Evolutionary conservation across 2,888 invertebrate genomes (phyloP), one percentile per base, ranked within the genome.

Genomic region (Eutolmus rufibarbis): DNA sequence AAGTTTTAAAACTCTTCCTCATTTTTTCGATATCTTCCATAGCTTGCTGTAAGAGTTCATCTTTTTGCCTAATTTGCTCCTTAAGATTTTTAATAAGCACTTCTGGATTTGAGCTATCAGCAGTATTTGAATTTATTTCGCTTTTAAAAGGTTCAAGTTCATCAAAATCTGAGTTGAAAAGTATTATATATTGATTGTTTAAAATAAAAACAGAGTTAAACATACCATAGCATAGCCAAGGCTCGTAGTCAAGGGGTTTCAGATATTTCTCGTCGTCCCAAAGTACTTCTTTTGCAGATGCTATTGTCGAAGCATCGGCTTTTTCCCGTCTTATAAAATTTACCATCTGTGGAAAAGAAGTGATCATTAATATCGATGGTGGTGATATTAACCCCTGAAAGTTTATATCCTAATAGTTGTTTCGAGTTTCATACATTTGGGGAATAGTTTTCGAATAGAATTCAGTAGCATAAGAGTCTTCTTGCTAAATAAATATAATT

Each of bases 181-280:
- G 14, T 46, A 16, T 46, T 46, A 12, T 46, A 16, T 4, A 16
- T 1, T 40, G 1, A 40, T 46, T 46, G 2, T 46, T 46, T 46
- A 46, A 14, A 14, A 0, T 14, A 12, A 43, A 43, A 4, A 14
- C 3, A 16, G 2, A 46, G 4, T 46, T 46, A 46, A 14, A 46
- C 91, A 89, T 94, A 95, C 97, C 97, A 91, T 95, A 96, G 95
- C 96, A 97, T 74, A 98, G 92, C 96, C 97, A 96, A 12, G 96
- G 94, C 91, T 98, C 98, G 91, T 96, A 92, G 88, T 95, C 94
- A 5, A 95, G 94, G 0, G 98, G 97, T 91, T 95, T 96, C 87
- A 98, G 93, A 91, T 96, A 97, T 89, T 94, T 94, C 87, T 97
- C 97, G 90, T 95, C 95, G 14, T 95, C 94, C 97, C 97, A 98